Evolutionary conservation across 2,888 invertebrate species (phyloP).

Genomic region (Nemapogon koenigi): DNA sequence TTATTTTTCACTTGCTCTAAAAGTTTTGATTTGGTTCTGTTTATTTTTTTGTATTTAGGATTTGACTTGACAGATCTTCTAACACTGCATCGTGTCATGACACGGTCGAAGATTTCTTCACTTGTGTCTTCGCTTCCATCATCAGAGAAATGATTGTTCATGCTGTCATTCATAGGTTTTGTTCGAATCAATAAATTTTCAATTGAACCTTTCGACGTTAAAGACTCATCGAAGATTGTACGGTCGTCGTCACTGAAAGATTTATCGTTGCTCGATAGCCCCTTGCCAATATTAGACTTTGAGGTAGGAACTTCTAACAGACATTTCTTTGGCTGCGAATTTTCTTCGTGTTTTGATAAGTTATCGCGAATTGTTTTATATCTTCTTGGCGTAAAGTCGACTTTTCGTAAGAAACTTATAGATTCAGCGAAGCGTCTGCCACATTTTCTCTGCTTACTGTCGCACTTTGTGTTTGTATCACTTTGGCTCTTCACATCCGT

Average conservation of each 20-base stretch:
- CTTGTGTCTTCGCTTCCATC: conserved; percentile 57
- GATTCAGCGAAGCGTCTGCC: conserved; percentile 53
- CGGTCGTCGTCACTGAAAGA: conserved; percentile 46
- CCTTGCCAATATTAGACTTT: conserved; percentile 28
- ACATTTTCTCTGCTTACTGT: conserved; percentile 33
- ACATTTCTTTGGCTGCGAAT: conserved; percentile 47
- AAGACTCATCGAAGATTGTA: conserved; percentile 27
- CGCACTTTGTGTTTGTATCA: conserved; percentile 2
- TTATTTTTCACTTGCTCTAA: conserved; percentile 53
- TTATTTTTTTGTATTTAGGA: conserved; percentile 59
- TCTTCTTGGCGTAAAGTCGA: conserved; percentile 57
- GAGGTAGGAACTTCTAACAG: conserved; percentile 35
- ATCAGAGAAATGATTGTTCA: conserved; percentile 58
- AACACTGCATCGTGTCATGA: conserved; percentile 52
- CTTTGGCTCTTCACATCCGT: conserved; percentile 36
- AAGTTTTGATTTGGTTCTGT: conserved; percentile 49
- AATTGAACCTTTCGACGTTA: conserved; percentile 35
- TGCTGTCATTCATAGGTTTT: conserved; percentile 50
- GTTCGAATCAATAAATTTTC: conserved; percentile 34
- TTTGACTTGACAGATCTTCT: conserved; percentile 54
- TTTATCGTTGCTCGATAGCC: conserved; percentile 38
- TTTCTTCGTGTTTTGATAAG: conserved; percentile 23
- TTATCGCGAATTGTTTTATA: conserved; percentile 45
- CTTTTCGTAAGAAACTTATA: conserved; percentile 49
- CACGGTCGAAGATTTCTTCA: conserved; percentile 55